Evolutionary conservation across 2,888 invertebrate species (phyloP), one percentile per base, ranked within the genome.

Genomic region (Drosophila acutilabella): DNA sequence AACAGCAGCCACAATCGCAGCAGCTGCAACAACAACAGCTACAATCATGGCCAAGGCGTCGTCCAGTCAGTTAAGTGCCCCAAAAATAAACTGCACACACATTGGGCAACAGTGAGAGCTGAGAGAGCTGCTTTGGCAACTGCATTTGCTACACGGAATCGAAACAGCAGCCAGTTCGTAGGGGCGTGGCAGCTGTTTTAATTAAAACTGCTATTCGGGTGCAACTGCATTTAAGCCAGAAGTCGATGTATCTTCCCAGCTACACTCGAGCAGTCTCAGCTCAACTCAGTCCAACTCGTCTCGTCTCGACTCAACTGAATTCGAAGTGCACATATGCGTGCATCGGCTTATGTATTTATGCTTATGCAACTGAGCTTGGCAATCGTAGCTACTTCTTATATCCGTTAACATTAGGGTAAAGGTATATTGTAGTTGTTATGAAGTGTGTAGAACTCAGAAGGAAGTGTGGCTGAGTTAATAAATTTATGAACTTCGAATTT

Each of bases 41-140:
- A 45, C 45, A 61, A 30, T 20, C 52, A 64, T 70, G 70, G 61
- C 73, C 66, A 67, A 73, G 76, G 66, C 84, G 81, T 30, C 41
- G 40, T 41, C 53, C 30, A 87, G 81, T 74, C 74, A 66, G 71
- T 84, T 84, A 76, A 82, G 81, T 87, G 88, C 85, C 61, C 71
- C 69, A 76, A 67, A 84, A 79, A 82, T 85, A 85, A 82, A 84
- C 85, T 84, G 80, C 80, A 81, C 81, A 81, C 81, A 84, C 85
- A 84, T 75, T 80, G 78, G 16, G 16, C 53, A 33, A 36, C 41
- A 26, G 50, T 20, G 62, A 66, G 20, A 20, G n/a, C 42, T 20
- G 60, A 66, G 60, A 66, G 62, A 50, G 54, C 64, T 73, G 61
- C 73, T 73, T 82, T 80, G 83, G 74, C 86, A 86, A 83, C 84